Evolutionary conservation across 2,888 invertebrate genomes (phyloP).

Genomic region (Lasioglossum vierecki): DNA sequence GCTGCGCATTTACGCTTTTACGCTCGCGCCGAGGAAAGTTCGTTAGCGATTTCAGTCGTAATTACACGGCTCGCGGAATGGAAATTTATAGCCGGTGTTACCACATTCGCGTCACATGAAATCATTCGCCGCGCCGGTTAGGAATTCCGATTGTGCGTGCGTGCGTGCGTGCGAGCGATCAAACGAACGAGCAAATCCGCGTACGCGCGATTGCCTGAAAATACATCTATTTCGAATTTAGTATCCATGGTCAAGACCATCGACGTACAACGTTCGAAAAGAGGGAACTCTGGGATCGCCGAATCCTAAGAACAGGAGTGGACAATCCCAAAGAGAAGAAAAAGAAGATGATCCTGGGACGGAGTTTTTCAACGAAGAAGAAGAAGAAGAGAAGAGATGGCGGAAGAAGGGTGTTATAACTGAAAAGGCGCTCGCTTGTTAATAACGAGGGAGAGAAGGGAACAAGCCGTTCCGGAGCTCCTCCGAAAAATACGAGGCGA

Average conservation of each 20-base stretch:
- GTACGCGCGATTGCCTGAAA: background rate
- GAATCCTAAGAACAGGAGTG: background rate
- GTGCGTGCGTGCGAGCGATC: no score
- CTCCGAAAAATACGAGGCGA: conserved; percentile 24
- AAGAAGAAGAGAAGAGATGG: background rate
- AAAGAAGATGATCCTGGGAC: background rate
- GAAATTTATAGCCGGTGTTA: conserved; percentile 52
- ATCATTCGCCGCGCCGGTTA: conserved; percentile 31
- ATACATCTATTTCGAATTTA: background rate
- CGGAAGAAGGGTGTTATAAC: conserved; percentile 11
- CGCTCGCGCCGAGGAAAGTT: conserved; percentile 37
- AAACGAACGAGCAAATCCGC: background rate
- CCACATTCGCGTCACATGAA: conserved; percentile 51
- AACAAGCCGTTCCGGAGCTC: conserved; percentile 9
- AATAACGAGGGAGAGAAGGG: conserved; percentile 16
- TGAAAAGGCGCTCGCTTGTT: conserved; percentile 10
- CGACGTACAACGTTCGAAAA: background rate
- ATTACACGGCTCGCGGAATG: conserved; percentile 38
- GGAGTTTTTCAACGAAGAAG: background rate
- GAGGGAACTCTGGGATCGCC: background rate
- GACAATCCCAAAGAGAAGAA: background rate
- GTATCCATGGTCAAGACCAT: background rate
- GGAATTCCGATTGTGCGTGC: conserved; percentile 39
- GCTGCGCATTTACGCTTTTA: background rate
- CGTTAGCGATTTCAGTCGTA: conserved; percentile 47